A percentile compares a stretch with the other conserved stretches of the same genome.
phyloP scores from a whole-genome alignment of 2,797 vertebrate genomes.

The Enteromius anoplus region DNA sequence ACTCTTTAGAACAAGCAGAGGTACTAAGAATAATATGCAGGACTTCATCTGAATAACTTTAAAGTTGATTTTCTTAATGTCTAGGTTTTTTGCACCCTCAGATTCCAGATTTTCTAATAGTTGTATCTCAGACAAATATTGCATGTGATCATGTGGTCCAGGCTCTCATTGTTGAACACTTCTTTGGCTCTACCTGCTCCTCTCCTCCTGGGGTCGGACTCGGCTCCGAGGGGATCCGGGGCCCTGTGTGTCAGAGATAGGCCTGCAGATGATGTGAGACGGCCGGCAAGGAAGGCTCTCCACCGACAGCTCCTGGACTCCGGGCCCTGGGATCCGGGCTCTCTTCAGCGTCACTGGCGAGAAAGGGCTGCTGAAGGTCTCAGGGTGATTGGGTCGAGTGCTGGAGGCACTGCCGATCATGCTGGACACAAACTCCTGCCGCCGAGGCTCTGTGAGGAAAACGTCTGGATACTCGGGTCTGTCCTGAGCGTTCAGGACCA shows the following conservation, averaged over 20 bases:
- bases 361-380: slow-evolving; percentile 62
- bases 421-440: slow-evolving; percentile 39
- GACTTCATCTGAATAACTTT: no score
- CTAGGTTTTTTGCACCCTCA: no score
- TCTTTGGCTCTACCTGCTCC: slow-evolving; percentile 64
- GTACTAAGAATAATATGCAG: no score
- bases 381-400: slow-evolving; percentile 49
- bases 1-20: no score
- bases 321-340: slow-evolving; percentile 73
- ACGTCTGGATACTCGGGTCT: slow-evolving; percentile 63
- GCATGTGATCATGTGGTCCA: no score
- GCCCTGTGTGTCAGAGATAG: slow-evolving; percentile 30
- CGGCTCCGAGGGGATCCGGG: slow-evolving; percentile 72
- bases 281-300: slow-evolving; percentile 47
- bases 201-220: slow-evolving; percentile 81
- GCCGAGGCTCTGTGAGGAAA: slow-evolving; percentile 58
- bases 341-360: slow-evolving; percentile 54
- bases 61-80: no score
- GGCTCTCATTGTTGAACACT: no score
- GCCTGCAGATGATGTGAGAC: slow-evolving; percentile 47
- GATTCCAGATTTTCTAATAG: no score
- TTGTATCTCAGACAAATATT: no score
- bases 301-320: slow-evolving; percentile 11
- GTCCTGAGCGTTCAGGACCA: slow-evolving; percentile 88
- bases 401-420: slow-evolving; percentile 60